Base-by-base conservation (phyloP, 2,888 invertebrate species). In the Blastobasis lacticolella region DNA sequence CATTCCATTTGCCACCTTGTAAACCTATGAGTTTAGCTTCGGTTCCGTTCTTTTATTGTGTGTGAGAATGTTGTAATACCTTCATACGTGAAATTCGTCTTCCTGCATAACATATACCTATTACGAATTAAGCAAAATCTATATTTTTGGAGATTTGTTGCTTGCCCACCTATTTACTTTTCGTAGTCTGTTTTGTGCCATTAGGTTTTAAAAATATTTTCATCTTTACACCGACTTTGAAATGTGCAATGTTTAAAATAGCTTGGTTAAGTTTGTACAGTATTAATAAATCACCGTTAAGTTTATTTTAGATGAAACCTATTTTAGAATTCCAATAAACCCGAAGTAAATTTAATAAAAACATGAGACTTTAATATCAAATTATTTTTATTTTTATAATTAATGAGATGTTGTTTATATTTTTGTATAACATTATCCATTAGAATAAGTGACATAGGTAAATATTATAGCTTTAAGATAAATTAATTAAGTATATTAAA, bases 141-240 rank as follows among this genome's bases (percentile, higher is more conserved):
- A 58, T 60, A 62, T 61, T 61, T 63, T 63, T 57, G 56, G 58
- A 56, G 57, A 57, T 56, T 62, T 60, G 55, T 66, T 67, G 55
- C 64, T 69, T 71, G 62, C 82, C 82, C 81, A 81, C 81, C 82
- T 75, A 59, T 63, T 61, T 59, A 57, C 60, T 56, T 64, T 55
- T 68, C 67, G 55, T 63, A 67, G 60, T 69, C 66, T 63, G 52
- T 60, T n/a, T 61, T 71, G 81, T 81, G 81, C 81, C 79, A 81
- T 81, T 71, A 57, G 52, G 61, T 58, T 55, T 50, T 55, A 55
- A 54, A 56, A 57, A 48, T 38, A 41, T 52, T 40, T 41, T 45
- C 37, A 54, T 45, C 45, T 48, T 40, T 23, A 23, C 23, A 48
- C 8, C 23, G 40, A 37, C 23, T 54, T 58, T 47, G 51, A 49